phyloP scores from a whole-genome alignment of 2,113 vertebrate species.

The Podarcis cretensis region DNA sequence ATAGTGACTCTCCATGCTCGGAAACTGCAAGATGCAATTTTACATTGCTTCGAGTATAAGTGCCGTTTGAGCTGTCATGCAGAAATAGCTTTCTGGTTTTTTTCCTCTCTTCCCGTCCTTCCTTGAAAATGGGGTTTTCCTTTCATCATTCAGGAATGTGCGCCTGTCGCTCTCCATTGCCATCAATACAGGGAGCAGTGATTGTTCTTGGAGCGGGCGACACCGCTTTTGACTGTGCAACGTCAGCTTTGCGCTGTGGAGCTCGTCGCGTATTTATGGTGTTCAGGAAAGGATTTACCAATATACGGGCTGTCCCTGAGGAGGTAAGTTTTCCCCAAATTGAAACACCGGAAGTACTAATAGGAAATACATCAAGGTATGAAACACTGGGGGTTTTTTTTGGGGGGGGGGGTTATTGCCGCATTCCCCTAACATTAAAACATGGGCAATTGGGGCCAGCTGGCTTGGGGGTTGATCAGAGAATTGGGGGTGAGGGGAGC shows the following conservation, averaged over 20 bases:
- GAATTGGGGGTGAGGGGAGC: neutral
- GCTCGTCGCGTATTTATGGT: constrained; percentile 88
- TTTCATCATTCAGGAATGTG: constrained; percentile 90
- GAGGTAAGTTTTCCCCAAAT: constrained; percentile 80
- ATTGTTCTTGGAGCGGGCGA: constrained; percentile 95
- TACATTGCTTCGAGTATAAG: constrained; percentile 83
- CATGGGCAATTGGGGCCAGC: neutral
- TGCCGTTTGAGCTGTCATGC: constrained; percentile 81
- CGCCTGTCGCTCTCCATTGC: constrained; percentile 83
- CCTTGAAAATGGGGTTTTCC: constrained; percentile 77
- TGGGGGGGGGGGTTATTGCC: neutral
- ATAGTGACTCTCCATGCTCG: constrained; percentile 82
- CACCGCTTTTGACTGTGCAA: constrained; percentile 97
- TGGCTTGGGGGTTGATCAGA: neutral
- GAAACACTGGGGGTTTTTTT: neutral
- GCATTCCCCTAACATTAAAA: neutral
- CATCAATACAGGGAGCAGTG: constrained; percentile 85
- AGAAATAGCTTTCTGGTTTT: constrained; percentile 72
- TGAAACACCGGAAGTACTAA: constrained; percentile 13
- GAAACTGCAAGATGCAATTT: constrained; percentile 84
- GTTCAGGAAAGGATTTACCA: constrained; percentile 94
- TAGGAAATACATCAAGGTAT: constrained; percentile 34
- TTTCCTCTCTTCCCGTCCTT: constrained; percentile 5
- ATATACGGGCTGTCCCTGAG: constrained; percentile 91
- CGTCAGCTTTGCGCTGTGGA: constrained; percentile 93